Conservation (phyloP, 2,797 vertebrate species). For the Melanotaenia trifasciata region DNA sequence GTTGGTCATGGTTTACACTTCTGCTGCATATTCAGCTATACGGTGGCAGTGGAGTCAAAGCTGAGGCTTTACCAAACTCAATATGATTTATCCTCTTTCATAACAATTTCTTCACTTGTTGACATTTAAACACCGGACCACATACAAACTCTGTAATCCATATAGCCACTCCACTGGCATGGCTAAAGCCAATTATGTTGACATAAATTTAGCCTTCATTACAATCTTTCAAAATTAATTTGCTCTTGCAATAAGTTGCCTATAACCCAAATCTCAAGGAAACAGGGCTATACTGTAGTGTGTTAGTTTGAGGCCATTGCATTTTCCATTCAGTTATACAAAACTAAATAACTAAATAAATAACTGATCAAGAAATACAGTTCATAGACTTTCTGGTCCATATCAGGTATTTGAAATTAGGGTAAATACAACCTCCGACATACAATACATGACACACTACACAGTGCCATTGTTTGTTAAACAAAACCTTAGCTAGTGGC, state of each 20-base stretch:
- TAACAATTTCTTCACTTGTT: neutral
- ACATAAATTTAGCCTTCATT: neutral
- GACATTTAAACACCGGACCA: neutral
- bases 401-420: too few species aligned
- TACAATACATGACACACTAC: too few species aligned
- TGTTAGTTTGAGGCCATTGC: neutral
- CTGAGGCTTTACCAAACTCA: neutral
- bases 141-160: neutral
- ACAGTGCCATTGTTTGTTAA: too few species aligned
- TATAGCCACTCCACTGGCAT: neutral
- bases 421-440: too few species aligned
- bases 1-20: neutral
- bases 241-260: neutral
- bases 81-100: neutral
- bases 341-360: too few species aligned
- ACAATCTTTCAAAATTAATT: neutral
- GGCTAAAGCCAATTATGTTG: neutral
- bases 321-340: too few species aligned
- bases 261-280: neutral
- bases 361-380: too few species aligned
- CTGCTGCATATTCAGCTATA: neutral
- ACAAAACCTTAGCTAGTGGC: too few species aligned
- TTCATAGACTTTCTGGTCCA: too few species aligned
- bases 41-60: neutral
- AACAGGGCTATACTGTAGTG: accelerated